Percentiles rank a stretch among this genome's conserved stretches.
Evolutionary conservation across 2,888 invertebrate genomes (phyloP).

Genomic region (Phortica okadai): DNA sequence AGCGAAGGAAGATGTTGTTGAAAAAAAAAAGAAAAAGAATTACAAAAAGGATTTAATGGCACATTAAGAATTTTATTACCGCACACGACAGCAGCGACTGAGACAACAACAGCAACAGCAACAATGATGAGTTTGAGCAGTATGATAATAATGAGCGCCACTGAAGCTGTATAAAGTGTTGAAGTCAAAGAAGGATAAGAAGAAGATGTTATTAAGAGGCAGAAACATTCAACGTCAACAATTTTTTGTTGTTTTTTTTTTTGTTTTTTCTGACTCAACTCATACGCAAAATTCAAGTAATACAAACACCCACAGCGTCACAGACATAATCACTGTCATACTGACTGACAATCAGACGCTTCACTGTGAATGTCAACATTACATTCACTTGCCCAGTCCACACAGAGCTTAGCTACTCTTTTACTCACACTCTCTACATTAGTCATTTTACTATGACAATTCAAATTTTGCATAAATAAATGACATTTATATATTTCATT

Average conservation of each 20-base stretch:
- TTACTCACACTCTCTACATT: too few relatives aligned
- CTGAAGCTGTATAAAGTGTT: too few relatives aligned
- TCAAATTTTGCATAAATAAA: conserved; percentile 69
- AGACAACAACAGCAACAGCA: conserved; percentile 48
- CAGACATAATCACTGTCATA: too few relatives aligned
- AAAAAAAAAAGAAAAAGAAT: background rate
- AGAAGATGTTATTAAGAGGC: background rate
- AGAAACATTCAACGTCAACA: conserved; percentile 18
- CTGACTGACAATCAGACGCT: too few relatives aligned
- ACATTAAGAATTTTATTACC: conserved; percentile 76
- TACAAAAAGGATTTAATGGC: conserved; percentile 73
- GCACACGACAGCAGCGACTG: conserved; percentile 43
- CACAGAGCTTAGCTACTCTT: too few relatives aligned
- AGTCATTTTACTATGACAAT: background rate
- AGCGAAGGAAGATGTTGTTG: background rate
- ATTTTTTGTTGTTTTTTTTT: background rate
- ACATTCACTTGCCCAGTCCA: background rate
- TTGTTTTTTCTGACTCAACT: background rate
- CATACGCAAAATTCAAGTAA: background rate
- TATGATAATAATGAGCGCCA: too few relatives aligned
- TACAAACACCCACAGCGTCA: conserved; percentile 47
- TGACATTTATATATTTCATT: conserved; percentile 65
- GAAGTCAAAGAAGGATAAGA: too few relatives aligned
- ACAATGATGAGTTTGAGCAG: conserved; percentile 21
- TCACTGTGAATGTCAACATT: conserved; percentile 57